phyloP scores from a whole-genome alignment of 2,888 invertebrate species.

The Bursaphelenchus okinawaensis region DNA sequence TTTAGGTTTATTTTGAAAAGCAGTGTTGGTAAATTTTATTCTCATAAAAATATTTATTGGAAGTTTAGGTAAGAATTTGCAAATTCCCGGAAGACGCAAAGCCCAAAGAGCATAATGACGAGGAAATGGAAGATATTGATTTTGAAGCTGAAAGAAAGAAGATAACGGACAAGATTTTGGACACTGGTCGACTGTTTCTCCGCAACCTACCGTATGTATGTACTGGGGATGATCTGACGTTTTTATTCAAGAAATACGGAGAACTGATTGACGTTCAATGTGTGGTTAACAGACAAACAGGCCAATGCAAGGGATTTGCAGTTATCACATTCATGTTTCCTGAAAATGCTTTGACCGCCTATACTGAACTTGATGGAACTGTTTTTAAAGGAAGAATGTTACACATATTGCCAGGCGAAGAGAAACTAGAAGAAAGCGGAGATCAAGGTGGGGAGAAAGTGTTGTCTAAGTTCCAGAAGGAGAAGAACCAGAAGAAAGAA shows the following conservation, averaged over 20 bases:
- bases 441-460: conserved; percentile 20
- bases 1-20: too few species aligned
- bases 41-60: neutral
- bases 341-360: conserved; percentile 86
- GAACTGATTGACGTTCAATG: conserved; percentile 66
- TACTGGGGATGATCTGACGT: conserved; percentile 77
- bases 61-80: conserved; percentile 15
- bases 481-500: conserved; percentile 73
- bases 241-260: conserved; percentile 67
- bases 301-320: conserved; percentile 85
- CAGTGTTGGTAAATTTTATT: conserved; percentile 25
- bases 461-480: conserved; percentile 72
- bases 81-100: conserved; percentile 18
- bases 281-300: conserved; percentile 76
- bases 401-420: conserved; percentile 81
- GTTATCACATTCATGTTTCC: conserved; percentile 86
- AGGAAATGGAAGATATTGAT: conserved; percentile 7
- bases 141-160: conserved; percentile 15
- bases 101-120: conserved; percentile 6
- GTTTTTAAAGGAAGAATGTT: conserved; percentile 76
- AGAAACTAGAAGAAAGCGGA: conserved; percentile 58
- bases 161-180: conserved; percentile 40
- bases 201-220: conserved; percentile 81
- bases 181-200: conserved; percentile 83
- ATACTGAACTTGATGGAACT: conserved; percentile 79